Base-by-base conservation (phyloP, 2,113 vertebrate genomes). In the Pterocles burchelli region DNA sequence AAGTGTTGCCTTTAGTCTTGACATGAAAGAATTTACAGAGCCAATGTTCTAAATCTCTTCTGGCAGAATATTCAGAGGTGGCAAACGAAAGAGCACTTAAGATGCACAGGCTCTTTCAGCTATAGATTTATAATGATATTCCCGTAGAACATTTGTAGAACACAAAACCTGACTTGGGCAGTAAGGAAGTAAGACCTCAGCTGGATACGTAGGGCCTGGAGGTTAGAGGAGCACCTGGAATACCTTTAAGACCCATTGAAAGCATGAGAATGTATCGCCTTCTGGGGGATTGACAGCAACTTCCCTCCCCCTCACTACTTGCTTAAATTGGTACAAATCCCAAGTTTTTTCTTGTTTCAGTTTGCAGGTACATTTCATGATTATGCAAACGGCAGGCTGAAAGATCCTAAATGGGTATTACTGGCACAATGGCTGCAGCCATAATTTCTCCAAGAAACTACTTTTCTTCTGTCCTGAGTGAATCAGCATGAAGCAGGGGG, bases 1-100 rank as follows among this genome's bases (percentile, higher is more conserved):
- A 97, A 96, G 94, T 90, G 88, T 97, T 96, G 90, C 96, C 94
- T 96, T 97, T 97, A 96, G 93, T 95, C 93, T 96, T 96, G 88
- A 96, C 96, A 97, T 96, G 96, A 97, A 97, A 97, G 93, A 88
- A 88, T 95, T 97, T 96, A 96, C 83, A 88, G 86, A 93, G 75
- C 79, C 95, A 93, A 76, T 96, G 94, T 88, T 94, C 85, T 96
- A 97, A 96, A 97, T 97, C 94, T 97, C 96, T 91, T 49, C 76
- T 96, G 95, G 95, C 90, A 96, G 95, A 95, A 96, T 97, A 96
- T 97, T 97, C 93, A 96, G 94, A 96, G 81, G 72, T 91, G 84
- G 88, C 89, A 88, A 96, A 94, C 0, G n/a, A 93, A 91, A 88
- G 75, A 95, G 58, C 84, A 88, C 91, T 97, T 97, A 94, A 97